A percentile compares a stretch with the other conserved stretches of the same genome.
Evolutionary conservation across 1,140 invertebrate species (phyloP).

Genomic region (Rhyacophila brunnea): DNA sequence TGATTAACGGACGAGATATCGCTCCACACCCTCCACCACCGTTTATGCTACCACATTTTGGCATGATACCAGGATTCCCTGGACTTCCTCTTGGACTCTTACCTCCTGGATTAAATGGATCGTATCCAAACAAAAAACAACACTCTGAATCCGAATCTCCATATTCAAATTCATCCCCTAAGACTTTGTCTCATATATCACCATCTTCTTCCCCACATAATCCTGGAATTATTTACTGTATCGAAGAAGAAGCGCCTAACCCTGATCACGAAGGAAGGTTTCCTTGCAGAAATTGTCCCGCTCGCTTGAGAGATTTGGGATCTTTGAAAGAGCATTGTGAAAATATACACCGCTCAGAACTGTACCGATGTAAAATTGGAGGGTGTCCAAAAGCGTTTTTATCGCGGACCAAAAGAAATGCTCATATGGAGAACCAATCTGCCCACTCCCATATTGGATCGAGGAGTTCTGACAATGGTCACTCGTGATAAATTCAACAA

Average conservation of each 20-base stretch:
- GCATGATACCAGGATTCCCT: conserved; percentile 52
- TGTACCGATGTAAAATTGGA: conserved; percentile 65
- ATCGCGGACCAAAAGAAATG: conserved; percentile 66
- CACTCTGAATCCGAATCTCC: conserved; percentile 42
- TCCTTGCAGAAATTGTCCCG: conserved; percentile 60
- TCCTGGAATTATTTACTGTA: conserved; percentile 40
- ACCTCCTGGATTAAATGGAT: conserved; percentile 43
- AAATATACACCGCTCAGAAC: conserved; percentile 61
- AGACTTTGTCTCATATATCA: conserved; percentile 18
- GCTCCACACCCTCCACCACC: conserved; percentile 46
- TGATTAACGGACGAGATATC: conserved; percentile 45
- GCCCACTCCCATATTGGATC: conserved; percentile 44
- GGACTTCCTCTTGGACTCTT: conserved; percentile 49
- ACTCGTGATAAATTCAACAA: conserved; percentile 27
- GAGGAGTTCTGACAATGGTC: conserved; percentile 22
- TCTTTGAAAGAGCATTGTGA: conserved; percentile 63
- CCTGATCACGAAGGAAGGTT: conserved; percentile 56
- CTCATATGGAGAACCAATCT: conserved; percentile 61
- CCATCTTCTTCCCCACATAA: conserved; percentile 27
- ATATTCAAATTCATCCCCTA: conserved; percentile 38
- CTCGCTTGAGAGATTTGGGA: conserved; percentile 52
- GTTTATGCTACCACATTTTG: conserved; percentile 51
- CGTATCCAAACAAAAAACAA: conserved; percentile 21
- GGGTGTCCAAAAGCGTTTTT: conserved; percentile 73
- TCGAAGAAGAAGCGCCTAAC: conserved; percentile 50